A percentile compares a stretch with the other conserved stretches of the same genome.
Evolutionary conservation across 2,888 invertebrate species (phyloP).

Genomic region (Cheilosia urbana): DNA sequence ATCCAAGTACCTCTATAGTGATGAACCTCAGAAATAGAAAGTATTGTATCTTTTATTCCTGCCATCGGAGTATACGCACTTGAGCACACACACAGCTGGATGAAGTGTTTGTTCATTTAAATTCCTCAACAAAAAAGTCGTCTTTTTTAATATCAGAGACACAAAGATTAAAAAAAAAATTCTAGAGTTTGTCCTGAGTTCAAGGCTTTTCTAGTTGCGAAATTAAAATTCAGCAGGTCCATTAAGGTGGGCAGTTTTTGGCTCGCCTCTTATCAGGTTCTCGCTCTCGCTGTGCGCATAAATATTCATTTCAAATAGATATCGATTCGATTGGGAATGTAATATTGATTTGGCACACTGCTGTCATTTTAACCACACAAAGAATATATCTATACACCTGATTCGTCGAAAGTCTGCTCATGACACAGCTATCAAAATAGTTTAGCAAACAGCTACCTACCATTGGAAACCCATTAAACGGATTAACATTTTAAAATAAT

Average conservation of each 20-base stretch:
- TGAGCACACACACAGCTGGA: slow-evolving; percentile 21
- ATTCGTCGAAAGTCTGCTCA: slow-evolving; percentile 48
- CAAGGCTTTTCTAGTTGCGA: slow-evolving; percentile 65
- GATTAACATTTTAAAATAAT: slow-evolving; percentile 60
- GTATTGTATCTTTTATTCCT: slow-evolving; percentile 59
- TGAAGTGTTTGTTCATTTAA: slow-evolving; percentile 65
- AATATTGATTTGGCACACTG: slow-evolving; percentile 46
- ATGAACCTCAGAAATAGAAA: slow-evolving; percentile 46
- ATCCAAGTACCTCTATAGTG: slow-evolving; percentile 47
- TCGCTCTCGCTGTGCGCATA: slow-evolving; percentile 25
- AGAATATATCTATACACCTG: slow-evolving; percentile 33
- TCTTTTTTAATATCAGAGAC: slow-evolving; percentile 40
- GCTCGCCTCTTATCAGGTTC: slow-evolving; percentile 51
- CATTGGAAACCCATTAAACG: slow-evolving; percentile 7
- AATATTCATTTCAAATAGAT: slow-evolving; percentile 56
- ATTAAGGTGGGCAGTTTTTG: slow-evolving; percentile 29
- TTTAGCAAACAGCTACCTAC: slow-evolving; percentile 39
- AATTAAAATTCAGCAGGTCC: slow-evolving; percentile 65
- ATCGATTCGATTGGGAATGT: slow-evolving; percentile 31
- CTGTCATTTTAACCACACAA: slow-evolving; percentile 28
- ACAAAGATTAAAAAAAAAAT: slow-evolving; percentile 21
- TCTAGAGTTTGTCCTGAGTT: slow-evolving; percentile 59
- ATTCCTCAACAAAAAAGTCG: slow-evolving; percentile 45
- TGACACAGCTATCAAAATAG: slow-evolving; percentile 51
- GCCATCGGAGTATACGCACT: slow-evolving; percentile 33